Evolutionary conservation across 2,113 vertebrate genomes (phyloP).

Genomic region (Microtus ochrogaster): DNA sequence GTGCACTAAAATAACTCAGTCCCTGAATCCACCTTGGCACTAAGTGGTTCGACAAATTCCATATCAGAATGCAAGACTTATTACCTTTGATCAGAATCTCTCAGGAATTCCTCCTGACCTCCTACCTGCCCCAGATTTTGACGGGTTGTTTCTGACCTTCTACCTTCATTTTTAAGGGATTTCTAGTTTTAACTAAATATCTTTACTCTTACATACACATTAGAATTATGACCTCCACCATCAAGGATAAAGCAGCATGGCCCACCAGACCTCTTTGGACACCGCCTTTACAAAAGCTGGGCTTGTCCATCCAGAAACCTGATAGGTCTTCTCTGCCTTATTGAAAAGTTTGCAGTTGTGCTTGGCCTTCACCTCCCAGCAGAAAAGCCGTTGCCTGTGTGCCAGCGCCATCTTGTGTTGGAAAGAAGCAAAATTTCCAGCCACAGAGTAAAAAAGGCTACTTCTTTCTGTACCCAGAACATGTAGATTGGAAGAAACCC

Average conservation of each 20-base stretch:
- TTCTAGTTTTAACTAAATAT: neutral
- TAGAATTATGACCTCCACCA: neutral
- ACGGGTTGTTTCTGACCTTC: neutral
- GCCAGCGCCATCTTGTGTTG: slow-evolving; percentile 70
- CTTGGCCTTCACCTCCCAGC: neutral
- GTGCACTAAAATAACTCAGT: neutral
- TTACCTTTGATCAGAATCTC: neutral
- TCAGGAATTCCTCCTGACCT: neutral
- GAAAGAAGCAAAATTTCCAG: neutral
- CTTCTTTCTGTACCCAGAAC: neutral
- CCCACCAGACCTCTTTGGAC: neutral
- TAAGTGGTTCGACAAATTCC: neutral
- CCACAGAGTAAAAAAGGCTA: neutral
- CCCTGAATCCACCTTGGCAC: neutral
- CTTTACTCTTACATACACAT: neutral
- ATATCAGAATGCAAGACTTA: neutral
- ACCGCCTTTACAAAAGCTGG: neutral
- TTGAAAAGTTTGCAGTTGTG: neutral
- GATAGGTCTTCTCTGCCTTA: slow-evolving; percentile 53
- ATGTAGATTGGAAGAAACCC: neutral
- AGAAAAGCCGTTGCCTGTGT: slow-evolving; percentile 35
- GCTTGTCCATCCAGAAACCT: slow-evolving; percentile 38
- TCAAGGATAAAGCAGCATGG: neutral
- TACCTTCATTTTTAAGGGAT: neutral
- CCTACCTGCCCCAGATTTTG: neutral